Percentiles rank a stretch among this genome's conserved stretches.
These are phyloP conservation scores for Leuciscus waleckii DNA, from an alignment of 2,797 vertebrate species.

Conservation along the genomic window DNA sequence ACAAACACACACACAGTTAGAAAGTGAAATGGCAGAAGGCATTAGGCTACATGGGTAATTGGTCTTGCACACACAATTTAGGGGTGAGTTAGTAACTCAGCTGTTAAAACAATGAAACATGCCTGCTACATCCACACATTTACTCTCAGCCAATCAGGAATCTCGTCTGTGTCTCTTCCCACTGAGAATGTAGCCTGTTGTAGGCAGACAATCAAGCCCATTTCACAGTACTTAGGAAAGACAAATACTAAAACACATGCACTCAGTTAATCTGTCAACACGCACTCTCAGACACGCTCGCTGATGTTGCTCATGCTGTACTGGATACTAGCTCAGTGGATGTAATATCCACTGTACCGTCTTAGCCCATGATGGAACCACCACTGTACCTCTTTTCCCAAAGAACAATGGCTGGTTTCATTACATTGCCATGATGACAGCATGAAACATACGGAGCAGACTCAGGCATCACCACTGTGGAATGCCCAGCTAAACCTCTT, in stretches of 20 bases:
- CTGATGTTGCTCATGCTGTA: slow-evolving; percentile 73
- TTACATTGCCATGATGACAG: slow-evolving; percentile 69
- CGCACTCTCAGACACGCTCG: slow-evolving; percentile 11
- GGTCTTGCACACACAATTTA: slow-evolving; percentile 25
- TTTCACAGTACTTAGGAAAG: slow-evolving; percentile 27
- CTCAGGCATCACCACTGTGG: slow-evolving; percentile 65
- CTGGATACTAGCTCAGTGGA: slow-evolving; percentile 73
- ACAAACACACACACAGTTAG: slow-evolving; percentile 48
- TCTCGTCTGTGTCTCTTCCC: slow-evolving; percentile 11
- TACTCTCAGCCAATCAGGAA: slow-evolving; percentile 41
- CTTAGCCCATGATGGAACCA: slow-evolving; percentile 69
- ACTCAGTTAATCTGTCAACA: background rate
- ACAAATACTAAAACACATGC: slow-evolving; percentile 35
- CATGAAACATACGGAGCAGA: slow-evolving; percentile 70
- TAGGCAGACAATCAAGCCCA: slow-evolving; percentile 36
- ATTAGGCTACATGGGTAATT: slow-evolving; percentile 45
- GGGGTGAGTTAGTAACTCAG: slow-evolving; percentile 43
- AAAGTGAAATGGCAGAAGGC: slow-evolving; percentile 46
- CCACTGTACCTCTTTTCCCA: slow-evolving; percentile 48
- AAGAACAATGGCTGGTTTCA: slow-evolving; percentile 64
- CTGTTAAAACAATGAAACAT: slow-evolving; percentile 45
- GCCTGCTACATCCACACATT: slow-evolving; percentile 44
- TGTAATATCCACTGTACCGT: slow-evolving; percentile 38
- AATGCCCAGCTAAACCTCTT: slow-evolving; percentile 74
- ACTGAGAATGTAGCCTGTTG: slow-evolving; percentile 43